A percentile compares a stretch with the other conserved stretches of the same genome.
phyloP scores from a whole-genome alignment of 2,113 vertebrate species.

The Falco punctatus region DNA sequence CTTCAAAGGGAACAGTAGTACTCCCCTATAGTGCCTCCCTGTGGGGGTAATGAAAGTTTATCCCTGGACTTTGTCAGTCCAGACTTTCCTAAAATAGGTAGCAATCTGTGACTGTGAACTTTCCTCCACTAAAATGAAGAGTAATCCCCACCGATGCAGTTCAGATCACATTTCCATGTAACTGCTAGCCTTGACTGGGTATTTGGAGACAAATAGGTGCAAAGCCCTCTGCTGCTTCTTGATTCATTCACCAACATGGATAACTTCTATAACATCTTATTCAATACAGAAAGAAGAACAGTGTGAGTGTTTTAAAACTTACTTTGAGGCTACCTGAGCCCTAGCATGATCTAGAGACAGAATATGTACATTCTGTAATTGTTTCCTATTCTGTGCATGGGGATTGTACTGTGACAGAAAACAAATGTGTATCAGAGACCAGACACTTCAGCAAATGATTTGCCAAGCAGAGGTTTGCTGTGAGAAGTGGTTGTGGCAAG shows the following conservation, averaged over 20 bases:
- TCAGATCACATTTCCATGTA: neutral
- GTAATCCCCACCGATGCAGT: neutral
- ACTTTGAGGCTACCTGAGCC: neutral
- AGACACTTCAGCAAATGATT: neutral
- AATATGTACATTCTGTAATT: neutral
- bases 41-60: neutral
- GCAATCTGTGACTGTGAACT: neutral
- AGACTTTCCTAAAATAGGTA: neutral
- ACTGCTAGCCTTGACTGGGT: neutral
- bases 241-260: neutral
- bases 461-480: neutral
- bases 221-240: neutral
- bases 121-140: neutral
- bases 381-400: neutral
- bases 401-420: neutral
- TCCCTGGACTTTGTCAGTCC: neutral
- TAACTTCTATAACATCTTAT: neutral
- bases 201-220: neutral
- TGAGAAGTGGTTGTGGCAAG: neutral
- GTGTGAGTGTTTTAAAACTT: neutral
- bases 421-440: neutral
- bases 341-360: neutral
- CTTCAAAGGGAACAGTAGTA: neutral
- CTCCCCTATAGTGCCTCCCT: neutral
- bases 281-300: neutral